Base-by-base conservation (phyloP, 2,888 invertebrate genomes). In the Orthosia gothica region DNA sequence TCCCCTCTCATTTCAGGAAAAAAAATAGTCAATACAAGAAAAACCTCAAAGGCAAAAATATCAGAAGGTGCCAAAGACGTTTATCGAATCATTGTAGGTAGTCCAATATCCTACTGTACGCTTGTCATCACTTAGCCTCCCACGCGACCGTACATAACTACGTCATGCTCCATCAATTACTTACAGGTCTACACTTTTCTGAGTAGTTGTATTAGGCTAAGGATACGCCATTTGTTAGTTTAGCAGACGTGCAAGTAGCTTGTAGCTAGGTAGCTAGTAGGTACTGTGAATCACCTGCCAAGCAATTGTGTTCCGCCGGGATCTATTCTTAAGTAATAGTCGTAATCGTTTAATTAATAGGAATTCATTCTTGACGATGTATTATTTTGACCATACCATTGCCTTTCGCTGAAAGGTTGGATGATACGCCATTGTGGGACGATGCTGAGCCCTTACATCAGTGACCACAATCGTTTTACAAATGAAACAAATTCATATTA, bases 141-240 rank as follows among this genome's bases (percentile, higher is more conserved):
- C 50, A 70, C 59, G 52, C 70, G 23, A 70, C 58, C 26, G 58
- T 47, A 63, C 63, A 67, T 68, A 61, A 68, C 63, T 64, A 20
- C 79, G 74, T 79, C 54, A 67, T 79, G 55, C 67, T 73, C 72
- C 54, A 78, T 73, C 73, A 66, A 72, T 79, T 78, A 73, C 73
- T 78, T 79, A 74, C 32, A 47, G 71, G 70, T 50, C 50, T 71
- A 72, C 71, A 78, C 79, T 79, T 65, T 79, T 69, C 61, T 66
- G 61, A 62, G 57, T 54, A 76, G 71, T 76, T 83, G 74, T 75
- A 71, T 74, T 69, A 62, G 66, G 52, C 26, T 66, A 49, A 82
- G 62, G 78, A 61, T 45, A 71, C 76, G 87, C 61, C 57, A 81
- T 77, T 59, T 52, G 58, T 59, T 66, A 18, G 62, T 76, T 67